Evolutionary conservation across 2,888 invertebrate genomes (phyloP).

Genomic region (Tromatobia lineatoria): DNA sequence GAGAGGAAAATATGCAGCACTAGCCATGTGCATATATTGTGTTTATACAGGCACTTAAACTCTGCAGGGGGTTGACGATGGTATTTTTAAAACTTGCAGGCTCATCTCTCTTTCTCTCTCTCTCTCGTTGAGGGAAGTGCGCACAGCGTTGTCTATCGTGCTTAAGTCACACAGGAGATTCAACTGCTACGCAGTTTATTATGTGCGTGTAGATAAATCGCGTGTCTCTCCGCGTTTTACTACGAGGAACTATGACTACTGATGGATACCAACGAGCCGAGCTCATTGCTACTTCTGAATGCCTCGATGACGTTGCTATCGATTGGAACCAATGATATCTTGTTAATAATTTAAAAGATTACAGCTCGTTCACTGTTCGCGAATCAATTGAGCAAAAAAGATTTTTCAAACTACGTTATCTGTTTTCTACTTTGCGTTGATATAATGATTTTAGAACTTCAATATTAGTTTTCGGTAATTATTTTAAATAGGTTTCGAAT

Average conservation of each 20-base stretch:
- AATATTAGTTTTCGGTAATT: too few species aligned
- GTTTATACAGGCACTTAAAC: slow-evolving; percentile 1
- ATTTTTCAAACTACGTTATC: too few species aligned
- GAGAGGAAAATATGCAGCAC: background rate
- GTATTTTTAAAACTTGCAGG: slow-evolving; percentile 35
- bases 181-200: background rate
- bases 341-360: background rate
- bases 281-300: background rate
- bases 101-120: background rate
- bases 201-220: background rate
- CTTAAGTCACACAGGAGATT: background rate
- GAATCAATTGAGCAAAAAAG: background rate
- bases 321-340: slow-evolving; percentile 23
- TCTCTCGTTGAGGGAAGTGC: background rate
- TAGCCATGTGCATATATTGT: background rate
- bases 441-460: too few species aligned
- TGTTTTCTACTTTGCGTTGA: too few species aligned
- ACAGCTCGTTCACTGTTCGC: background rate
- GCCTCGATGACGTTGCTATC: slow-evolving; percentile 21
- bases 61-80: slow-evolving; percentile 7
- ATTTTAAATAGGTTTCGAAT: too few species aligned
- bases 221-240: background rate
- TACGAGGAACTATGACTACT: slow-evolving; percentile 2
- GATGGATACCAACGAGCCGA: background rate
- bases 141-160: background rate